A percentile compares a stretch with the other conserved stretches of the same genome.
These are phyloP conservation scores for Crypturellus undulatus DNA, from an alignment of 2,113 vertebrate genomes.

Conservation along the genomic window DNA sequence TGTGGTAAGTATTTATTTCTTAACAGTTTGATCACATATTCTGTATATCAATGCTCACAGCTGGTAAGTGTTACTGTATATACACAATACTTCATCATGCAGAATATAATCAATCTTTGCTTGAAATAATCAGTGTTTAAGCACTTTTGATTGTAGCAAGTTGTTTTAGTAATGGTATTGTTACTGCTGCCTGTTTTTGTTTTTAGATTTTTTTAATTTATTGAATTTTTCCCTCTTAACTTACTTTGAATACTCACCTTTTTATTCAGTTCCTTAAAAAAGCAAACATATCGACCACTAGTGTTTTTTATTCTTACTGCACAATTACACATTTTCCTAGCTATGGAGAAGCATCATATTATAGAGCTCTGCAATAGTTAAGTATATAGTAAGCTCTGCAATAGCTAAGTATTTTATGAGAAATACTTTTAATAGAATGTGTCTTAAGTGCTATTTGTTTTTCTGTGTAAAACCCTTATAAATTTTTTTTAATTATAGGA, in stretches of 20 bases:
- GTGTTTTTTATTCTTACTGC: neutral
- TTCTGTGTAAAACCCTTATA: neutral
- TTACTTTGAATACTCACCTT: neutral
- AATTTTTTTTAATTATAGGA: fast-evolving
- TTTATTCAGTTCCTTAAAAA: neutral
- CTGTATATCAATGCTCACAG: neutral
- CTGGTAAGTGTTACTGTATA: neutral
- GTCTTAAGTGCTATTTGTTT: neutral
- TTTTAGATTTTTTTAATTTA: neutral
- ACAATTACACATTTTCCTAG: neutral
- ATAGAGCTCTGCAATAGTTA: neutral
- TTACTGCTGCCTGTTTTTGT: neutral
- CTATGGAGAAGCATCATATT: neutral
- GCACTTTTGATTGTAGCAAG: neutral
- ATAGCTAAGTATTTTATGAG: neutral
- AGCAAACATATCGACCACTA: neutral
- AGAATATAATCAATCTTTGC: neutral
- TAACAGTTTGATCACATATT: neutral
- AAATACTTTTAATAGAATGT: neutral
- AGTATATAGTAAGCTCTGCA: neutral
- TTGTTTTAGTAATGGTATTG: neutral
- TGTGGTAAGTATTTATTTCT: conserved; percentile 83
- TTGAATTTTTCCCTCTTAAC: neutral
- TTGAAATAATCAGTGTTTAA: neutral
- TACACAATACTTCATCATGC: neutral